Percentiles rank a stretch among this genome's conserved stretches.
phyloP scores from a whole-genome alignment of 1,140 invertebrate genomes.

The Nixonia krombeini region DNA sequence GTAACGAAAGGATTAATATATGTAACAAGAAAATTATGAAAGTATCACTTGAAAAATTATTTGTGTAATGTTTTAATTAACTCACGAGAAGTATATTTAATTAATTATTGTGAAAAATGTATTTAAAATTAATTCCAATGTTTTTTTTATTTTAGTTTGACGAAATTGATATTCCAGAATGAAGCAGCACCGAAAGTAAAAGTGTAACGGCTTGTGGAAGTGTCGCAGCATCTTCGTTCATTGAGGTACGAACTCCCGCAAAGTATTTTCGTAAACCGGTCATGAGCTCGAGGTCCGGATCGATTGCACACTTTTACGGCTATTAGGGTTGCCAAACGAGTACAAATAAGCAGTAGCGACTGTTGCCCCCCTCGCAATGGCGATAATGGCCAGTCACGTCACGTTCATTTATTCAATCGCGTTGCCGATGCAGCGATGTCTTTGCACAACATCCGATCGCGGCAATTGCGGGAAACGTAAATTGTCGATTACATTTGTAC shows the following conservation, averaged over 20 bases:
- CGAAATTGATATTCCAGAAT: too few relatives aligned
- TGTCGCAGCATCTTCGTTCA: not conserved
- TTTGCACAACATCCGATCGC: slow-evolving; percentile 6
- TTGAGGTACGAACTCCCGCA: not conserved
- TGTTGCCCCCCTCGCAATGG: not conserved
- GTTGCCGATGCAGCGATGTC: not conserved
- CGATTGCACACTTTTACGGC: slow-evolving; percentile 5
- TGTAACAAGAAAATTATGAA: too few relatives aligned
- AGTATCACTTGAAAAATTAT: too few relatives aligned
- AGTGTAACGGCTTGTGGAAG: not conserved
- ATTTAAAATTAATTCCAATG: too few relatives aligned
- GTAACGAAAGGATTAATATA: too few relatives aligned
- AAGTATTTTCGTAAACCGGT: slow-evolving; percentile 6
- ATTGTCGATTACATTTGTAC: slow-evolving; percentile 2
- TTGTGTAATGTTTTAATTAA: too few relatives aligned
- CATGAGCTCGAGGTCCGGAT: slow-evolving; percentile 3
- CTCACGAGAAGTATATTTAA: too few relatives aligned
- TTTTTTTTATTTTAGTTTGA: too few relatives aligned
- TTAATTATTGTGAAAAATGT: too few relatives aligned
- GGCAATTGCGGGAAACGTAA: slow-evolving; percentile 9
- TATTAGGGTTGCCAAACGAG: slow-evolving; percentile 1
- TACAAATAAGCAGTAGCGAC: slow-evolving; percentile 1
- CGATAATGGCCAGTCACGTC: slow-evolving; percentile 5
- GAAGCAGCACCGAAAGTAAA: not conserved
- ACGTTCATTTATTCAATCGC: not conserved